A percentile compares a stretch with the other conserved stretches of the same genome.
Conservation (phyloP, 1,140 invertebrate species). For the Drosophila kurseongensis region DNA sequence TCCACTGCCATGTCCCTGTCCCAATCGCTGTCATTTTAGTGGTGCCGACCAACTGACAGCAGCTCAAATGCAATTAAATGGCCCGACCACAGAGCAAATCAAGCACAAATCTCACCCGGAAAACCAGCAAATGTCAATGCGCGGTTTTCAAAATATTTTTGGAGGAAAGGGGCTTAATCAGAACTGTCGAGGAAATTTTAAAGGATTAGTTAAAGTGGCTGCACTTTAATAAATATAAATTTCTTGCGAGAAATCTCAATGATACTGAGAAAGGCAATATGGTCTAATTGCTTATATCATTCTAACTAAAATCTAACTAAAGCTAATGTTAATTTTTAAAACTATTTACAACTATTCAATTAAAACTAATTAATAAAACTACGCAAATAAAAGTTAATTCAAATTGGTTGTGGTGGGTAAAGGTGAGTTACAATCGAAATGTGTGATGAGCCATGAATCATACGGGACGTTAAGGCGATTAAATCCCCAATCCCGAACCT, state of each 20-base stretch:
- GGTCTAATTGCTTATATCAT: too few species aligned
- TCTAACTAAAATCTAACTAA: too few species aligned
- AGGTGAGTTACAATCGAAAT: neutral
- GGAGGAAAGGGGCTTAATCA: too few species aligned
- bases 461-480: neutral
- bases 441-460: neutral
- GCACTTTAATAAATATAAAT: too few species aligned
- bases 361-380: too few species aligned
- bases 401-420: neutral
- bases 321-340: too few species aligned
- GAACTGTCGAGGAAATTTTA: too few species aligned
- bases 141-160: neutral
- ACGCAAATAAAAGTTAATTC: neutral
- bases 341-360: too few species aligned
- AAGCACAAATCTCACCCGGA: slow-evolving; percentile 21
- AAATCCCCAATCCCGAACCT: neutral
- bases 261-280: too few species aligned
- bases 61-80: slow-evolving; percentile 54
- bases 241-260: too few species aligned
- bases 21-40: neutral
- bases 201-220: too few species aligned
- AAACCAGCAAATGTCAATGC: slow-evolving; percentile 12
- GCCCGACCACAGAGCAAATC: slow-evolving; percentile 28
- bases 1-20: slow-evolving; percentile 8
- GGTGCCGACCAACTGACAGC: slow-evolving; percentile 19